These are phyloP conservation scores for Upupa epops DNA, from an alignment of 2,113 vertebrate genomes.

Conservation along the genomic window DNA sequence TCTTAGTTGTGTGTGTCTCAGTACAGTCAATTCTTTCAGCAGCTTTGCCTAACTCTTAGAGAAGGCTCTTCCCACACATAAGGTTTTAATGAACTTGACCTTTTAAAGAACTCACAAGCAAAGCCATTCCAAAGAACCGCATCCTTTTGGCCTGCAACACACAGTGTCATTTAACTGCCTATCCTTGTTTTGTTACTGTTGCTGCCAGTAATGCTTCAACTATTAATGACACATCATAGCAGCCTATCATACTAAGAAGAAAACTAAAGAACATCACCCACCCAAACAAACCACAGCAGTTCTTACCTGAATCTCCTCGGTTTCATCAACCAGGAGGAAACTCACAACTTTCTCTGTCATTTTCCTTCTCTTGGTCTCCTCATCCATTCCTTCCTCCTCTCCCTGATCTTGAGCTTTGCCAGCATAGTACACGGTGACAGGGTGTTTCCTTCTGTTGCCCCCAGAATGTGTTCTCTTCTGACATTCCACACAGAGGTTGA, in stretches of 20 bases:
- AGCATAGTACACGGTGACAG: slow-evolving; percentile 79
- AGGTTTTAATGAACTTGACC: background rate
- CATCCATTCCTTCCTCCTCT: slow-evolving; percentile 75
- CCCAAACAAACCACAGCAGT: background rate
- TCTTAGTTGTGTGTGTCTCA: background rate
- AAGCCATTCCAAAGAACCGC: background rate
- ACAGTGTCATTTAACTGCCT: background rate
- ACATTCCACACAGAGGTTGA: slow-evolving; percentile 90
- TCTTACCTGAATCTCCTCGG: slow-evolving; percentile 93
- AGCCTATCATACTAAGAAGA: background rate
- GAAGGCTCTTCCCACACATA: background rate
- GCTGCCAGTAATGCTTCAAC: background rate
- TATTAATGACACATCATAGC: background rate
- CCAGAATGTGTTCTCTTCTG: slow-evolving; percentile 91
- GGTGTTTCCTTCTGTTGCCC: slow-evolving; percentile 89
- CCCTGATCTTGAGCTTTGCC: slow-evolving; percentile 73
- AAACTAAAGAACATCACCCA: background rate
- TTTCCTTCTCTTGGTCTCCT: slow-evolving; percentile 83
- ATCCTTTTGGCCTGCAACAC: background rate
- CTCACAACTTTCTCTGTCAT: slow-evolving; percentile 90
- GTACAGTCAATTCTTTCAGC: background rate
- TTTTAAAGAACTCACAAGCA: background rate
- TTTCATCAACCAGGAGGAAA: slow-evolving; percentile 96
- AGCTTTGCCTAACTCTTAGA: background rate
- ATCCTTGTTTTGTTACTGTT: background rate